These are phyloP conservation scores for Drosophila helvetica DNA, from an alignment of 2,888 invertebrate genomes.

Conservation along the genomic window DNA sequence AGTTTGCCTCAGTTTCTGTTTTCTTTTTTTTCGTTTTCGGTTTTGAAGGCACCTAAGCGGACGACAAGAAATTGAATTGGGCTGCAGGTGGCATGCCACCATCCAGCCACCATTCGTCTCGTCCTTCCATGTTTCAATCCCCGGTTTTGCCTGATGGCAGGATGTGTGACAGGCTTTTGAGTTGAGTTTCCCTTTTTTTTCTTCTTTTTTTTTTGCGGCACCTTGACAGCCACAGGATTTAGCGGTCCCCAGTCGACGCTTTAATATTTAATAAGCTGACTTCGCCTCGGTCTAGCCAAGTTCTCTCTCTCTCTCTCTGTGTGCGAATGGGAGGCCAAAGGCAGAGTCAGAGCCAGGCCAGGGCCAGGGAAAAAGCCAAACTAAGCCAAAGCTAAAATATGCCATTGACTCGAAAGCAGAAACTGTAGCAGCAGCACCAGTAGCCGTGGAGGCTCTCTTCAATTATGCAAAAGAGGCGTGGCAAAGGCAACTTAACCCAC, in stretches of 20 bases:
- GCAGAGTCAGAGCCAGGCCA: constrained; percentile 4
- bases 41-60: constrained; percentile 42
- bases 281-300: constrained; percentile 43
- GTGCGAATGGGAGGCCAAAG: too few species aligned
- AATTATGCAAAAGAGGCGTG: constrained; percentile 53
- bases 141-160: constrained; percentile 34
- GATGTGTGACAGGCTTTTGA: constrained; percentile 71
- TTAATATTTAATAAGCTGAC: constrained; percentile 71
- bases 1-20: constrained; percentile 33
- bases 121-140: background rate
- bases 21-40: constrained; percentile 12
- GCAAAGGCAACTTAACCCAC: constrained; percentile 47
- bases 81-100: constrained; percentile 59
- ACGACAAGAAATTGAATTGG: constrained; percentile 67
- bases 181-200: constrained; percentile 18
- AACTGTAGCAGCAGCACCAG: background rate
- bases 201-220: constrained; percentile 24
- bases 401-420: constrained; percentile 20
- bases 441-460: constrained; percentile 20
- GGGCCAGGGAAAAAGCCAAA: constrained; percentile 13
- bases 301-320: background rate
- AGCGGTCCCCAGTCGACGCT: constrained; percentile 52
- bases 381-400: constrained; percentile 36
- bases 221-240: constrained; percentile 72
- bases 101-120: background rate